These are phyloP conservation scores for Ophioderma brevispina DNA, from an alignment of 35 echinoderm and acorn worm genomes.

Conservation along the genomic window DNA sequence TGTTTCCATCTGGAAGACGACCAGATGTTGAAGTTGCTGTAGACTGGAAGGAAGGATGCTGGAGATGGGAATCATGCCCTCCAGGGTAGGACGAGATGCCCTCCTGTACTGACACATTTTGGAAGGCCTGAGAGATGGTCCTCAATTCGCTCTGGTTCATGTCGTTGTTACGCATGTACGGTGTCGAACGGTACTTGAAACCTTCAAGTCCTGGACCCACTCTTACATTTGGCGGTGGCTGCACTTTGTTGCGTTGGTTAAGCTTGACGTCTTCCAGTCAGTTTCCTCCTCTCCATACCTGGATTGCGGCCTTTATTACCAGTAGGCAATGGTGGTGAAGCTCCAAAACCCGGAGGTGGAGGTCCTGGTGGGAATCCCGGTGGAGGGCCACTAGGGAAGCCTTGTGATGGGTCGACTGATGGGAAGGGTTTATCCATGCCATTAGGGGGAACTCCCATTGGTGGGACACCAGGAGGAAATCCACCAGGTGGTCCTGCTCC, in stretches of 20 bases:
- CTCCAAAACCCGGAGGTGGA: slow-evolving; percentile 11
- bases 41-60: too few species aligned
- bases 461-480: background rate
- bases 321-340: slow-evolving; percentile 9
- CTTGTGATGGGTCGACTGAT: slow-evolving; percentile 6
- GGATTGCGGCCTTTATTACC: background rate
- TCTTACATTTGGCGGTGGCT: slow-evolving; percentile 24
- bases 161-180: background rate
- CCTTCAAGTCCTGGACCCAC: background rate
- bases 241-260: background rate
- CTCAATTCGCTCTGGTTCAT: background rate
- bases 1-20: background rate
- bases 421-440: slow-evolving; percentile 25
- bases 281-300: slow-evolving; percentile 11
- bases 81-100: background rate
- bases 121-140: slow-evolving; percentile 21
- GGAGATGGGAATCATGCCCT: background rate
- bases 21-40: background rate
- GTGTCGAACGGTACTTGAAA: background rate
- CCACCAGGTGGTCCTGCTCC: background rate
- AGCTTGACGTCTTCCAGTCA: background rate
- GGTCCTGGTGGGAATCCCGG: slow-evolving; percentile 22
- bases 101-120: slow-evolving; percentile 20
- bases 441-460: slow-evolving; percentile 32
- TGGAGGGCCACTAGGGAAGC: slow-evolving; percentile 39